Percentiles rank a stretch among this genome's conserved stretches.
Conservation (phyloP, 2,888 invertebrate species). For the Trichopria drosophilae region DNA sequence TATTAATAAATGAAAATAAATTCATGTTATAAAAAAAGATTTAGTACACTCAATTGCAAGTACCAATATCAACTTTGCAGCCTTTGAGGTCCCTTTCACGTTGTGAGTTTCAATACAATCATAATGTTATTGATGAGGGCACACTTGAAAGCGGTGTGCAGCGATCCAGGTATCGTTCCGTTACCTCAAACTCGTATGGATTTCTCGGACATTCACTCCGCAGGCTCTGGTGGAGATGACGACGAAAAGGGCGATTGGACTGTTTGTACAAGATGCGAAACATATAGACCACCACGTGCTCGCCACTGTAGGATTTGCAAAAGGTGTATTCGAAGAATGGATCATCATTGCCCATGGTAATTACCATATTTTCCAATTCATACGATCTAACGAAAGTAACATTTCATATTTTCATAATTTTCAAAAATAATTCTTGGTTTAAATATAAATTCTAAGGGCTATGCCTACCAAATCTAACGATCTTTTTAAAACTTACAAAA, state of each 20-base stretch:
- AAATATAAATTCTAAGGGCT: too few species aligned
- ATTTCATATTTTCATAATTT: too few species aligned
- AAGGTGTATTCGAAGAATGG: constrained; percentile 78
- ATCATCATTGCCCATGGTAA: constrained; percentile 86
- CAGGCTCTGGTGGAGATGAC: constrained; percentile 58
- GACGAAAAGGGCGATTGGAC: constrained; percentile 72
- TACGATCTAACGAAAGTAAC: too few species aligned
- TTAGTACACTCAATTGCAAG: too few species aligned
- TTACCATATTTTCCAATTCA: too few species aligned
- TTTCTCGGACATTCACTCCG: constrained; percentile 78
- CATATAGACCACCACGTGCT: constrained; percentile 79
- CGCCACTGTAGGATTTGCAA: constrained; percentile 88
- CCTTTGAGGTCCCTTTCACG: constrained; percentile 81
- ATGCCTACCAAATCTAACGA: too few species aligned
- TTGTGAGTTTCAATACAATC: constrained; percentile 76
- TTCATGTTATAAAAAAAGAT: too few species aligned
- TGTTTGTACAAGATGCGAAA: constrained; percentile 78
- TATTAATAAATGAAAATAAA: too few species aligned
- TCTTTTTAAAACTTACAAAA: too few species aligned
- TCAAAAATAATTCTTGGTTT: too few species aligned
- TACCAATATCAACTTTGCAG: too few species aligned
- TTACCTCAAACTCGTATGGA: constrained; percentile 72
- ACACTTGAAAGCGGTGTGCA: constrained; percentile 81
- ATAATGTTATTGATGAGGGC: constrained; percentile 75
- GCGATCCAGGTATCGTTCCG: constrained; percentile 89